Evolutionary conservation across 2,888 invertebrate genomes (phyloP), one percentile per base, ranked within the genome.

Genomic region (Aquatica leii): DNA sequence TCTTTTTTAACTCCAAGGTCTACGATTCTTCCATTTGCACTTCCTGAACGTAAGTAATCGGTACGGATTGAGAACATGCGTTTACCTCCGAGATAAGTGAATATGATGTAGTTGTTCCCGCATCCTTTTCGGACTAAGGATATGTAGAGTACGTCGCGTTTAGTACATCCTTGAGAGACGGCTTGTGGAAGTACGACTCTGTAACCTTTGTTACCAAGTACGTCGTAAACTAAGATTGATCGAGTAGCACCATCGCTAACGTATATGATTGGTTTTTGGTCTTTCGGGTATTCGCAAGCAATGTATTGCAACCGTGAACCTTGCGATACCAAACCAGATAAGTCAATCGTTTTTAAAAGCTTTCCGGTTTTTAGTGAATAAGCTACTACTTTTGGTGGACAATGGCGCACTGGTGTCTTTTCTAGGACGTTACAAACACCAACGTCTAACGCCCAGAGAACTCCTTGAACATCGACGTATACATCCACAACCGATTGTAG

Each of bases 401-500:
- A 90, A 9, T 86, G 85, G 56, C 88, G 85, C 3, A 87, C 82
- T 0, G 91, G 90, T 3, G 46, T 18, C 4, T 18, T 46, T 15
- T 3, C 18, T 59, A 91, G 73, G 0, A 89, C 88, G 68, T 91
- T 88, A 0, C 90, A 85, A 46, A 90, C 84, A 11, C 92, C 92
- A 9, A 85, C 85, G 74, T 92, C 92, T 65, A 92, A 80, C 0
- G 88, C 85, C 92, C 92, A 92, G 6, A 92, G 82, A 65, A 88
- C 86, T 49, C 88, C 87, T 77, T 90, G 85, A 4, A 77, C 68
- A 68, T 89, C 88, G 20, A 86, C 77, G 75, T 84, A 81, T 54
- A 91, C 79, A 74, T 92, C 92, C 0, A 92, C 87, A 1, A 87
- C 90, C 56, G 88, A 90, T 73, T 92, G 90, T 14, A 92, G 80